Evolutionary conservation across 2,797 vertebrate species (phyloP), one percentile per base, ranked within the genome.

Genomic region (Bucorvus abyssinicus): DNA sequence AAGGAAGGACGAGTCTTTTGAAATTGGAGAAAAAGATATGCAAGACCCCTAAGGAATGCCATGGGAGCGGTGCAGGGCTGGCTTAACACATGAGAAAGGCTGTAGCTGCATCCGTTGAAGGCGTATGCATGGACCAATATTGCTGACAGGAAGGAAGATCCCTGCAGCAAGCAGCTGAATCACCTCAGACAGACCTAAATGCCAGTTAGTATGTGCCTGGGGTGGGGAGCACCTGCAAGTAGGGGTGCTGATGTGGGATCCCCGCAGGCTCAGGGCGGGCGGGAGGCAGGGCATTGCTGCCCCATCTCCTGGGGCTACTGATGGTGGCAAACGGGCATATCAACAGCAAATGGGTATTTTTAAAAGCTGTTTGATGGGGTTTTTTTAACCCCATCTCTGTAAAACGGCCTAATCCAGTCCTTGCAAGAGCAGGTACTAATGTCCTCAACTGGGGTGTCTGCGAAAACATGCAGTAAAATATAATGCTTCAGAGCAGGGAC

Each of bases 81-180:
- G 32, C 59, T 45, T 47, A 44, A 63, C 30, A 22, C 52, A 49
- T 14, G 38, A 7, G 32, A 85, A 57, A 57, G 19, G 15, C 40
- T 19, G 21, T 0, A 0, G 50, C 55, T 93, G 27, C 55, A 45
- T 52, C 56, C 3, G 0, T 8, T 59, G 64, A 49, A 85, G 64
- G 52, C 1, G 5, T 7, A 17, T 36, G 12, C 14, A 7, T 6
- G 12, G 38, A 53, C 29, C 14, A 50, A 1, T 6, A 17, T 0
- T 77, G 36, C 10, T 88, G 56, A 14, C 44, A 65, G 60, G 65
- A 89, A 60, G 65, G 38, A 30, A 84, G 32, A 53, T 38, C 32
- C 38, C 67, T 32, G 2, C 0, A 50, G 55, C 20, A 57, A 75
- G 57, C 45, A 78, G 27, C 27, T 74, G 57, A 75, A 52, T 71